These are phyloP conservation scores for Bombus cullumanus DNA, from an alignment of 1,140 invertebrate species.

Conservation along the genomic window DNA sequence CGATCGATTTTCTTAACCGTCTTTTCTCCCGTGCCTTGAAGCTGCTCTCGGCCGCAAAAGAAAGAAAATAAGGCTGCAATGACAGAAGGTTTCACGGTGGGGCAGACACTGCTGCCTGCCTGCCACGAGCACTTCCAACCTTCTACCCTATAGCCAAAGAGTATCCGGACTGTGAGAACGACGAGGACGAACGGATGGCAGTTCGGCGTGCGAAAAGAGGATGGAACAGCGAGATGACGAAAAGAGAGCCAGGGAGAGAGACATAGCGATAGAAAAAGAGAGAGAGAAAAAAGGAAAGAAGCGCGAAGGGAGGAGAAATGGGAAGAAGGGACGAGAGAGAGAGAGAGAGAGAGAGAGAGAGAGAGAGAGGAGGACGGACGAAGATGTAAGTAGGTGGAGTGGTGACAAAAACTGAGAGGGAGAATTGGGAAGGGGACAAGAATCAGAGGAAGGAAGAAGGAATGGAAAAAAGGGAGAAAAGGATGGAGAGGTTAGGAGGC, in stretches of 20 bases:
- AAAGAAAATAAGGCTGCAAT: conserved; percentile 55
- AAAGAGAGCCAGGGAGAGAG: not conserved
- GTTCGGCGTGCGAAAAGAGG: not conserved
- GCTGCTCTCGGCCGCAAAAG: conserved; percentile 45
- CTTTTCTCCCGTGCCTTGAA: conserved; percentile 34
- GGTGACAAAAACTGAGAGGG: not conserved
- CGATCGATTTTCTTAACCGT: conserved; percentile 58
- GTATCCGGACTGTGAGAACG: conserved; percentile 1
- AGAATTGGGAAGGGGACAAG: not conserved
- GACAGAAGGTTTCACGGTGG: conserved; percentile 54
- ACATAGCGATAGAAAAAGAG: not conserved
- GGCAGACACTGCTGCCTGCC: conserved; percentile 23
- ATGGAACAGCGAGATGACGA: not conserved
- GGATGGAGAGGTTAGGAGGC: conserved; percentile 5
- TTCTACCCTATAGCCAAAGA: conserved; percentile 5
- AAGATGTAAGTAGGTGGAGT: not conserved
- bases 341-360: no score
- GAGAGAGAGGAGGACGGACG: not conserved
- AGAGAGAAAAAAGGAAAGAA: not conserved
- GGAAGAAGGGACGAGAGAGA: no score
- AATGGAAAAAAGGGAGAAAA: not conserved
- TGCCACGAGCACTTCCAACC: conserved; percentile 33
- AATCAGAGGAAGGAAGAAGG: conserved; percentile 6
- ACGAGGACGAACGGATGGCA: not conserved
- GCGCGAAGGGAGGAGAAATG: not conserved